These are phyloP conservation scores for Litoditis marina DNA, from an alignment of 2,888 invertebrate species.

Conservation along the genomic window DNA sequence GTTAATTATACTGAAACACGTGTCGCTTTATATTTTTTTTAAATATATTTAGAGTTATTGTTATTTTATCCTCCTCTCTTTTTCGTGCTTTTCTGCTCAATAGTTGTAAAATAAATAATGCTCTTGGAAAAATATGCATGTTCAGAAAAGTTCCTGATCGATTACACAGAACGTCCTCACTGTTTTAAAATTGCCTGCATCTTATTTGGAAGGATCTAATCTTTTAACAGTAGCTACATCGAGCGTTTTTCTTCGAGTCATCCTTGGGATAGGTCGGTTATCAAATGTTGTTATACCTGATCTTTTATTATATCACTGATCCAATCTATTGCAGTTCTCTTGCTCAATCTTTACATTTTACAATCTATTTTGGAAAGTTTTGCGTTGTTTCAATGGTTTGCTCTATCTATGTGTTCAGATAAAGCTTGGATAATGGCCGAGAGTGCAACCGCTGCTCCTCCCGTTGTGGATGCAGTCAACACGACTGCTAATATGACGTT, in stretches of 20 bases:
- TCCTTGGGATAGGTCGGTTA: not conserved
- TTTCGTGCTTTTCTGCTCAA: no score
- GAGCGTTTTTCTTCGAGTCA: not conserved
- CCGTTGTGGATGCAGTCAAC: conserved; percentile 18
- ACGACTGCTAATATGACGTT: conserved; percentile 38
- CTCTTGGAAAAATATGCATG: no score
- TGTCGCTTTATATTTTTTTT: no score
- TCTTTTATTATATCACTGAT: no score
- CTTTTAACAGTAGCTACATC: no score
- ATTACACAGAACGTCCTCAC: no score
- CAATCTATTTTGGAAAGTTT: not conserved
- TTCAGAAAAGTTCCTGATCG: no score
- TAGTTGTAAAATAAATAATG: no score
- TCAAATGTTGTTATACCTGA: not conserved
- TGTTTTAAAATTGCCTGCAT: not conserved
- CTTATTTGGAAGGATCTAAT: not conserved
- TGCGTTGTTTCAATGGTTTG: not conserved
- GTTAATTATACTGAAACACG: no score
- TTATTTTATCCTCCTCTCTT: no score
- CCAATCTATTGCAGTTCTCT: no score
- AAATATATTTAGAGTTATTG: no score
- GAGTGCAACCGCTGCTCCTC: conserved; percentile 19
- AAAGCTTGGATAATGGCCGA: conserved; percentile 35
- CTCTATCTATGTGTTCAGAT: not conserved
- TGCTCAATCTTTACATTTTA: not conserved